phyloP scores from a whole-genome alignment of 2,888 invertebrate species.

The Pterostichus niger region DNA sequence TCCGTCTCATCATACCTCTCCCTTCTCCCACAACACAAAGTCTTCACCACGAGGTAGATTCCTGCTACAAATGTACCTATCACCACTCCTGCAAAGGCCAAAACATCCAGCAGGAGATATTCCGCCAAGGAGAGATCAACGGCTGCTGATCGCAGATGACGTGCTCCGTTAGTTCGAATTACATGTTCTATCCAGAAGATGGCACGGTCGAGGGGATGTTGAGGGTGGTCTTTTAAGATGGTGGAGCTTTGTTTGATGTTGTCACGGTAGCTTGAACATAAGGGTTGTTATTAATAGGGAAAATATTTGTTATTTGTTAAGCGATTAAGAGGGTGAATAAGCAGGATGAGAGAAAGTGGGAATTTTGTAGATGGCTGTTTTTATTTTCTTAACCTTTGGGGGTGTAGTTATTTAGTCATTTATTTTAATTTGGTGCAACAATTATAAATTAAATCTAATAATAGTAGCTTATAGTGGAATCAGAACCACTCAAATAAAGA shows the following conservation, averaged over 20 bases:
- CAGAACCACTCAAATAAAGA: too few species aligned
- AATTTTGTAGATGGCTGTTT: too few species aligned
- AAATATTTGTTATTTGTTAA: too few species aligned
- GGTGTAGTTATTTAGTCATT: too few species aligned
- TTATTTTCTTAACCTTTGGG: too few species aligned
- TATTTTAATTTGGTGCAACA: too few species aligned
- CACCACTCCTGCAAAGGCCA: conserved; percentile 52
- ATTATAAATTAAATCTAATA: too few species aligned
- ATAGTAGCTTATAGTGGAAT: too few species aligned
- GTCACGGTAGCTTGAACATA: conserved; percentile 56
- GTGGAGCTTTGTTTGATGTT: conserved; percentile 60
- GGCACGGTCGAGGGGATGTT: conserved; percentile 54
- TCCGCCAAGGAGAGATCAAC: conserved; percentile 49
- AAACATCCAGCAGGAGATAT: conserved; percentile 67
- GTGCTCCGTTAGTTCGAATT: conserved; percentile 63
- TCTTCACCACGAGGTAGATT: background rate
- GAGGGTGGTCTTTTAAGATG: conserved; percentile 62
- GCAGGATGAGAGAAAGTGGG: too few species aligned
- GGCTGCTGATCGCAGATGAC: conserved; percentile 56
- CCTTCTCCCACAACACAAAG: conserved; percentile 1
- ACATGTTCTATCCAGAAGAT: conserved; percentile 59
- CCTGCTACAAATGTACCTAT: conserved; percentile 53
- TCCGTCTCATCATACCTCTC: background rate
- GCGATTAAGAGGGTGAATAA: too few species aligned
- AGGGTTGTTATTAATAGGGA: too few species aligned